Percentiles rank a stretch among this genome's conserved stretches.
phyloP scores from a whole-genome alignment of 2,113 vertebrate genomes.

The Antechinus stuartii region DNA sequence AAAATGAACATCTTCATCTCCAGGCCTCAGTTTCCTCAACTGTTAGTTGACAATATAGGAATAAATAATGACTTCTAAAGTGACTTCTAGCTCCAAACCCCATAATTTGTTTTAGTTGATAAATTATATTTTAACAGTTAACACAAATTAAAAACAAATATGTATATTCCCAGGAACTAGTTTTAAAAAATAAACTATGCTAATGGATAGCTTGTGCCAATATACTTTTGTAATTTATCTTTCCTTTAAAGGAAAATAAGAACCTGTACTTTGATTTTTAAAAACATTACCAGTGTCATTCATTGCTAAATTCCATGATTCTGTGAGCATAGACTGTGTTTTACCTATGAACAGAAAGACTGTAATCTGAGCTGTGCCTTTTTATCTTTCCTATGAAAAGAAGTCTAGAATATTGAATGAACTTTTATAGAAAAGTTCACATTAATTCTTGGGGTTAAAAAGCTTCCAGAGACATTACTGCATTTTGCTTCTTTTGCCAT shows the following conservation, averaged over 20 bases:
- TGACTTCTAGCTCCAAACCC: not conserved
- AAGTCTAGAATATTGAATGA: not conserved
- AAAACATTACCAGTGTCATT: not conserved
- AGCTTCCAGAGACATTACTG: not conserved
- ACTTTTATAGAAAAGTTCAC: not conserved
- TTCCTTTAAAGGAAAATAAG: not conserved
- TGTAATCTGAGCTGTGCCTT: not conserved
- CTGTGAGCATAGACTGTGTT: not conserved
- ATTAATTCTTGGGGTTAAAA: slow-evolving; percentile 7
- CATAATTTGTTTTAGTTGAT: not conserved
- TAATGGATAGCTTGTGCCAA: not conserved
- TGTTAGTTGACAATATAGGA: not conserved
- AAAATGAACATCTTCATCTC: not conserved
- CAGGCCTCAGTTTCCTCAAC: not conserved
- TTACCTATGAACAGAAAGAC: not conserved
- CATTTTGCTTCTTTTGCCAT: not conserved
- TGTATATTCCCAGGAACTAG: not conserved
- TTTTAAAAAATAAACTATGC: not conserved
- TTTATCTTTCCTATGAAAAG: not conserved
- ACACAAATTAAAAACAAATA: not conserved
- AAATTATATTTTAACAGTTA: not conserved
- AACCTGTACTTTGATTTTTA: not conserved
- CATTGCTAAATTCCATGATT: not conserved
- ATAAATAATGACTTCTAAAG: not conserved
- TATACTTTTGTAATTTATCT: not conserved